Base-by-base conservation (phyloP, 2,888 invertebrate species). In the Rhabditophanes sp. region DNA sequence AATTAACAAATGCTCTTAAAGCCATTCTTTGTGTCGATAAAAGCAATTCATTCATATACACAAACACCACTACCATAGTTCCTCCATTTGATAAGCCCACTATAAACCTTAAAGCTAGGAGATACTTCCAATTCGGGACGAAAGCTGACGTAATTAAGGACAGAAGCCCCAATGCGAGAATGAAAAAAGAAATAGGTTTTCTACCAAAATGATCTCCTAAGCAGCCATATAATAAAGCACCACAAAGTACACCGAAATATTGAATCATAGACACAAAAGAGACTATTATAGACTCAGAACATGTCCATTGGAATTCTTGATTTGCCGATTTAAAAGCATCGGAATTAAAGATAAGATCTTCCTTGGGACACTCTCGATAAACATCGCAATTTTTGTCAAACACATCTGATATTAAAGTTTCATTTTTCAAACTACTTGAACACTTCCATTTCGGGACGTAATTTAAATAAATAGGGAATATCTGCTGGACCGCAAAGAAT, bases 41-140 rank as follows among this genome's bases (percentile, higher is more conserved):
- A n/a, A 61, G 48, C 50, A 56, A 46, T 40, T 61, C 61, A 57
- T 60, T 63, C 12, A 59, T 56, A 35, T 53, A 60, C 9, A 61
- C 55, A 33, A 53, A 62, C 4, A 57, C 57, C 19, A 60, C 61
- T 6, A 60, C 61, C 6, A 62, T 39, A 12, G 52, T 50, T 25
- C 61, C 60, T 19, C 59, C 53, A 22, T 53, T 37, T 17, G 44
- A 44, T 6, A 56, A 36, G 20, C 55, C 55, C 17, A 53, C 37
- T 18, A 53, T 39, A 29, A 55, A 53, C 8, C 54, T 26, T n/a
- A n/a, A n/a, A n/a, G n/a, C n/a, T n/a, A n/a, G n/a, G n/a, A n/a
- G n/a, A n/a, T n/a, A n/a, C n/a, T n/a, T n/a, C n/a, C n/a, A n/a
- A n/a, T n/a, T n/a, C n/a, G n/a, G n/a, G n/a, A n/a, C n/a, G n/a